Conservation (phyloP, 92 coral and sea anemone species). For the Phenganax marumi region DNA sequence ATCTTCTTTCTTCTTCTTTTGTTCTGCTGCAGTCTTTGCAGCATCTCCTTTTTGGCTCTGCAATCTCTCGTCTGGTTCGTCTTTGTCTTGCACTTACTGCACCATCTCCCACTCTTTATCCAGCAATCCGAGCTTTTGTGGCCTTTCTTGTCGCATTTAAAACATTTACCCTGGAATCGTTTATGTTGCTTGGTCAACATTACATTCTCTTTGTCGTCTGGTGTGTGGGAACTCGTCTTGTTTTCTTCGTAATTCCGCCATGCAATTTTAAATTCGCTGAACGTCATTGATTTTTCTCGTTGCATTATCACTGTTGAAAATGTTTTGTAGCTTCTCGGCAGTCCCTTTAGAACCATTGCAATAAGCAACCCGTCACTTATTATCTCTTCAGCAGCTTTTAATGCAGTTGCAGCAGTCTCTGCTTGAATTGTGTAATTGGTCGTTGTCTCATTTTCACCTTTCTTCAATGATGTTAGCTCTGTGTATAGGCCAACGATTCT, state of each 20-base stretch:
- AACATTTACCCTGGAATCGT: background rate
- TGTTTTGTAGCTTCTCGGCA: no score
- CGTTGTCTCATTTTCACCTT: background rate
- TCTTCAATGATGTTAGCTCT: no score
- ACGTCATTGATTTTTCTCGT: slow-evolving; percentile 35
- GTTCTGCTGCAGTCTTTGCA: background rate
- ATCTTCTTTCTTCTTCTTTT: background rate
- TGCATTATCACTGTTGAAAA: slow-evolving; percentile 25
- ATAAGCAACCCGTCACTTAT: slow-evolving; percentile 8
- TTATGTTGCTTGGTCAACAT: background rate
- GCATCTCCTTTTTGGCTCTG: background rate
- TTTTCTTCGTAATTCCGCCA: slow-evolving; percentile 7
- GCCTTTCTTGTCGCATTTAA: slow-evolving; percentile 14
- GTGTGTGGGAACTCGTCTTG: background rate
- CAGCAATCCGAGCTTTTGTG: slow-evolving; percentile 16
- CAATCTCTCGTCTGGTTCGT: background rate
- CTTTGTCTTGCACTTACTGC: background rate
- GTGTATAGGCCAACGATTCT: background rate
- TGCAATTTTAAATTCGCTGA: no score
- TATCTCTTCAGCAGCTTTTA: no score
- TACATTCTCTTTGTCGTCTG: background rate
- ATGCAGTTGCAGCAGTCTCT: no score
- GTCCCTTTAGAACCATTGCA: slow-evolving; percentile 29
- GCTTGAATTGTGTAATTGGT: background rate
- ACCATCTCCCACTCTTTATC: no score